Conservation (phyloP, 2,888 invertebrate species). For the Neuroscelio doddi region DNA sequence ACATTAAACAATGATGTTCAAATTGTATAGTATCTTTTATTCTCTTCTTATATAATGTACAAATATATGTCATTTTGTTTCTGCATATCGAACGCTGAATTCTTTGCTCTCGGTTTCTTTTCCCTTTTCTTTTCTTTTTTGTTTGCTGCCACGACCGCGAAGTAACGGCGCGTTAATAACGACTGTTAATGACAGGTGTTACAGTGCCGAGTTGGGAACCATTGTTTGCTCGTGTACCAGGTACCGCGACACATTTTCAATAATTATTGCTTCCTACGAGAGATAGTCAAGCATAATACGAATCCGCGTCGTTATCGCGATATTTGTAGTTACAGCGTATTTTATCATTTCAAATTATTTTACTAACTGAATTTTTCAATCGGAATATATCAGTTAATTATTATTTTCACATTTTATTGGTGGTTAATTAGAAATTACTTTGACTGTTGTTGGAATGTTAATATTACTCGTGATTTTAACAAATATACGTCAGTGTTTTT, state of each 20-base stretch:
- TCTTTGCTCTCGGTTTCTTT: conserved; percentile 25
- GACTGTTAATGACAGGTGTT: conserved; percentile 65
- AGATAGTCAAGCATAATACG: conserved; percentile 29
- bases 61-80: conserved; percentile 34
- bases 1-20: too few species aligned
- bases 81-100: conserved; percentile 31
- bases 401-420: too few species aligned
- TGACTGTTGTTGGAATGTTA: too few species aligned
- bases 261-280: conserved; percentile 54
- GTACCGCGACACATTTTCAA: conserved; percentile 61
- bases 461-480: too few species aligned
- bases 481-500: too few species aligned
- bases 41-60: conserved; percentile 17
- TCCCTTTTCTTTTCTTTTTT: conserved; percentile 30
- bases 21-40: too few species aligned
- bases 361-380: too few species aligned
- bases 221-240: conserved; percentile 60
- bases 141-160: conserved; percentile 42
- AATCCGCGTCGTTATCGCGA: conserved; percentile 23
- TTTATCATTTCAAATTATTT: too few species aligned
- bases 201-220: conserved; percentile 52
- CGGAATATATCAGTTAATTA: too few species aligned
- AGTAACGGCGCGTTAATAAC: conserved; percentile 66
- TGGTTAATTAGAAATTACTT: too few species aligned
- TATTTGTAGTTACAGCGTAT: conserved; percentile 18